phyloP scores from a whole-genome alignment of 2,113 vertebrate genomes.

The Nycticorax nycticorax region DNA sequence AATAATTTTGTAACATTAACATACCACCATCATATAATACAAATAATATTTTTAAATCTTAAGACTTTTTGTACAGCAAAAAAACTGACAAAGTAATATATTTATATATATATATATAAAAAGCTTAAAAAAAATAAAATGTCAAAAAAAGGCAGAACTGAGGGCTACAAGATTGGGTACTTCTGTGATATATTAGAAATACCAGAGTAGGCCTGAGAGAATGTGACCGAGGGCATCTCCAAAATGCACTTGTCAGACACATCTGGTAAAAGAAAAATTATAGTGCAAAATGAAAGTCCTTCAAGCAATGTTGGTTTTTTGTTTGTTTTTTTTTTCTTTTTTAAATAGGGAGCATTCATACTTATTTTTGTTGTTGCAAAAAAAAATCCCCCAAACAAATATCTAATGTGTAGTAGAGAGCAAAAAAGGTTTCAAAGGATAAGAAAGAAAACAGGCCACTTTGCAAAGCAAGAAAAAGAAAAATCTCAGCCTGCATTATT shows the following conservation, averaged over 20 bases:
- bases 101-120: slow-evolving; percentile 81
- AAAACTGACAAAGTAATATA: slow-evolving; percentile 88
- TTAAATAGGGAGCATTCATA: slow-evolving; percentile 52
- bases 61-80: slow-evolving; percentile 96
- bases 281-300: slow-evolving; percentile 84
- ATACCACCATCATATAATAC: slow-evolving; percentile 99
- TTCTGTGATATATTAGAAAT: slow-evolving; percentile 87
- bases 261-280: slow-evolving; percentile 80
- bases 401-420: not conserved
- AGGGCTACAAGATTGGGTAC: slow-evolving; percentile 86
- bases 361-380: not conserved
- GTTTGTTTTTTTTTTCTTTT: not conserved
- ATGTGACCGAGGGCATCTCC: slow-evolving; percentile 80
- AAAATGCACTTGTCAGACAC: slow-evolving; percentile 82
- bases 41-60: slow-evolving; percentile 98
- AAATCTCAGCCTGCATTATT: slow-evolving; percentile 56
- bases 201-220: slow-evolving; percentile 87
- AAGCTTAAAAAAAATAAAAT: slow-evolving; percentile 88
- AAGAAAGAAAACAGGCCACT: slow-evolving; percentile 13
- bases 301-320: slow-evolving; percentile 67
- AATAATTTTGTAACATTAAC: slow-evolving; percentile 99
- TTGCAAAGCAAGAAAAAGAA: slow-evolving; percentile 50
- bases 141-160: slow-evolving; percentile 85
- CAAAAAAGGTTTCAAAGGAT: slow-evolving; percentile 51
- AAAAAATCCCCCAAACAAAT: slow-evolving; percentile 14